Evolutionary conservation across 2,888 invertebrate genomes (phyloP).

Genomic region (Tenthredo scrophulariae): DNA sequence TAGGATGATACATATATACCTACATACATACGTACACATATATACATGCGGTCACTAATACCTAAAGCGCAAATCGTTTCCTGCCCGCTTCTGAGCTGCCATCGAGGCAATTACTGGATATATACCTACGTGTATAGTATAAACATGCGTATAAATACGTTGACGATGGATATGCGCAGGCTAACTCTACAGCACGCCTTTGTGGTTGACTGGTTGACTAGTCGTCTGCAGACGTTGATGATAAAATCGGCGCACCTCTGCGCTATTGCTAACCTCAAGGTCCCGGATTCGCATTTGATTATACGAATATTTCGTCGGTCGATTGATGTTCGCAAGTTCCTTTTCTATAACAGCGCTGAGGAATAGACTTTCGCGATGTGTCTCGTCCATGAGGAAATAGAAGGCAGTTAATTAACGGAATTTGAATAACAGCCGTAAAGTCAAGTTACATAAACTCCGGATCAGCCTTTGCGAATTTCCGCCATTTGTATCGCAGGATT

Average conservation of each 20-base stretch:
- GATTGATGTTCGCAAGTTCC: neutral
- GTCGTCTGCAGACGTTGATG: conserved; percentile 33
- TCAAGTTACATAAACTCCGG: neutral
- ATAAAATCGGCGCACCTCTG: conserved; percentile 37
- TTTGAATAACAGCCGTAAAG: neutral
- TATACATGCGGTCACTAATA: neutral
- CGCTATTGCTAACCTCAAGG: neutral
- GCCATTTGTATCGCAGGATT: neutral
- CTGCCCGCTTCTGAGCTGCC: conserved; percentile 62
- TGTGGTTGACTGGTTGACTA: conserved; percentile 26
- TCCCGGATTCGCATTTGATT: neutral
- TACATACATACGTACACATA: too few relatives aligned
- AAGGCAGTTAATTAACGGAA: neutral
- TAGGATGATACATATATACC: neutral
- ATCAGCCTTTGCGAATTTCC: neutral
- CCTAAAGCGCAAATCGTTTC: conserved; percentile 74
- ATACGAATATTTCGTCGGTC: neutral
- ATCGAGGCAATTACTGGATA: conserved; percentile 44
- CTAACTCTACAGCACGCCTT: neutral
- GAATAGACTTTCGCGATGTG: neutral
- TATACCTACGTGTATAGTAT: neutral
- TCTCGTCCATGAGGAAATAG: neutral
- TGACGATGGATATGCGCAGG: neutral
- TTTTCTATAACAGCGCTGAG: neutral
- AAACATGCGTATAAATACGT: neutral